Base-by-base conservation (phyloP, 2,888 invertebrate genomes). In the Amphimallon solstitiale region DNA sequence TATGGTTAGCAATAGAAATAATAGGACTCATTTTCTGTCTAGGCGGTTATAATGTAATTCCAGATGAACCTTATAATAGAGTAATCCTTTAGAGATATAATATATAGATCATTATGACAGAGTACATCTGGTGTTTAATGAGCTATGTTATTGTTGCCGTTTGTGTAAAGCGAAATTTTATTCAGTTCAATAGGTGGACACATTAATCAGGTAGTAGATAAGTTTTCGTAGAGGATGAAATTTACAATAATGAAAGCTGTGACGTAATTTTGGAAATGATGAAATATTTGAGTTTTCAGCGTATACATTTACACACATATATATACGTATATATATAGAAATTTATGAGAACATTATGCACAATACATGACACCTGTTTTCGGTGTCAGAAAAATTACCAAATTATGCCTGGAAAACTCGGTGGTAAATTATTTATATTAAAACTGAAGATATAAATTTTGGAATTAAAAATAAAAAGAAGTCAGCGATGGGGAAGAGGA, bases 341-440 rank as follows among this genome's bases (percentile, higher is more conserved):
- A 68, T 70, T 68, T 68, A 70, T 70, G 70, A 52, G 60, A 60
- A 46, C 69, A 69, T 69, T 69, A 69, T 67, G 61, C 69, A 63
- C 66, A 67, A 65, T 70, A 70, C 67, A 70, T 67, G 68, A 68
- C 70, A 70, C 70, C 70, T 70, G 70, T 68, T 70, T 67, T 21
- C 68, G 59, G 60, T 70, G 62, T 59, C 68, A 54, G 63, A 51
- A 59, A 68, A 70, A 70, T 68, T 68, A 68, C 70, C 49, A 63
- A 70, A 70, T 68, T 70, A 68, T 68, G 68, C 65, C 66, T 48
- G 63, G 56, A n/a, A n/a, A 64, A 63, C 63, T 68, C 65, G 62
- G 62, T 60, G 21, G n/a, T 17, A 21, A 40, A 23, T 54, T 54
- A 54, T 54, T 54, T 38, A 54, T 38, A 21, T 38, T 12, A 40